phyloP scores from a whole-genome alignment of 2,113 vertebrate species.

The Apodemus speciosus region DNA sequence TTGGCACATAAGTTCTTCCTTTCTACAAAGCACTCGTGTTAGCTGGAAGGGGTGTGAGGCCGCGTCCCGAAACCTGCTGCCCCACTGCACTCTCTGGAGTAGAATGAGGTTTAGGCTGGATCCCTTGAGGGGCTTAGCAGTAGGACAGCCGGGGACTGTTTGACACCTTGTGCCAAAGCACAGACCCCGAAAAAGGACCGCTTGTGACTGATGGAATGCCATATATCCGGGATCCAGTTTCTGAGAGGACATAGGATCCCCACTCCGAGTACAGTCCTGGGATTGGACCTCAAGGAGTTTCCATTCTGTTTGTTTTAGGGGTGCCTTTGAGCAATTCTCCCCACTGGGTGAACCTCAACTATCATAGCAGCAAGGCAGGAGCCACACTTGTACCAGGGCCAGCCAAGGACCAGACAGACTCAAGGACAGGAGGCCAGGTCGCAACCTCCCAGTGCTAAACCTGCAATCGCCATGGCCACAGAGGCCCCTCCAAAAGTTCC shows the following conservation, averaged over 20 bases:
- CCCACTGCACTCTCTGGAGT: neutral
- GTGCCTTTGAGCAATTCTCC: neutral
- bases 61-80: neutral
- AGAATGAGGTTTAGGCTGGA: neutral
- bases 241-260: neutral
- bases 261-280: neutral
- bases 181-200: neutral
- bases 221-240: neutral
- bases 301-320: neutral
- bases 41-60: neutral
- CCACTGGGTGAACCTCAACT: neutral
- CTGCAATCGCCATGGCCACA: neutral
- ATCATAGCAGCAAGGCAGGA: neutral
- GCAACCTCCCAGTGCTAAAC: neutral
- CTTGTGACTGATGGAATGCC: neutral
- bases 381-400: neutral
- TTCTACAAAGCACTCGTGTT: neutral
- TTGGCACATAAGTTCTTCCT: constrained; percentile 34
- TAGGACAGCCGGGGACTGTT: neutral
- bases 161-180: neutral
- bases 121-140: neutral
- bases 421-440: neutral
- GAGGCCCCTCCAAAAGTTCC: neutral
- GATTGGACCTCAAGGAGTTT: neutral
- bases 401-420: neutral